These are phyloP conservation scores for Hydropsyche betteni DNA, from an alignment of 2,888 invertebrate species.

Conservation along the genomic window DNA sequence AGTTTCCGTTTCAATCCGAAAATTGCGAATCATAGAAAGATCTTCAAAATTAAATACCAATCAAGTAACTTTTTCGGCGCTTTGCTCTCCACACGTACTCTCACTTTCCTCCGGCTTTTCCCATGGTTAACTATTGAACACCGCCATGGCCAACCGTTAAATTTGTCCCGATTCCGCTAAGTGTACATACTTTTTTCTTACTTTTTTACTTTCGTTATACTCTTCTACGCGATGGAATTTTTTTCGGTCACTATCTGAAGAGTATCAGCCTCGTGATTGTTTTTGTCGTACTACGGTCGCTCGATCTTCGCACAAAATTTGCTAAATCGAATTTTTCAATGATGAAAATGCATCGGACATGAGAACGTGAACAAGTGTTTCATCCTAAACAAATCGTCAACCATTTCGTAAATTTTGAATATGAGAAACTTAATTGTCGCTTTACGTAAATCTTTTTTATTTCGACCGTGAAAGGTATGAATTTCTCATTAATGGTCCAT, in stretches of 20 bases:
- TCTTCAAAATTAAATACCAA: no score
- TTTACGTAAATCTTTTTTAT: no score
- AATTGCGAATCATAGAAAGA: no score
- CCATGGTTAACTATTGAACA: conserved; percentile 1
- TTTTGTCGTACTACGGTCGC: conserved; percentile 7
- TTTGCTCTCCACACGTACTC: conserved; percentile 8
- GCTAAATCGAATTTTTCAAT: no score
- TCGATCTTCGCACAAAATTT: neutral
- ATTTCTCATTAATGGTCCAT: no score
- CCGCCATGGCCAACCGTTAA: conserved; percentile 33
- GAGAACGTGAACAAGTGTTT: neutral
- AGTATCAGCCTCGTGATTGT: conserved; percentile 32
- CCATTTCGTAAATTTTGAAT: conserved; percentile 1
- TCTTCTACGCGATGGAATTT: conserved; percentile 25
- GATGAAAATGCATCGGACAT: no score
- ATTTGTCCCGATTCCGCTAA: conserved; percentile 24
- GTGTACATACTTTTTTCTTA: conserved; percentile 17
- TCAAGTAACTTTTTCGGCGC: neutral
- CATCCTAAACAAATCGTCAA: conserved; percentile 1
- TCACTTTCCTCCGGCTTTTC: conserved; percentile 21
- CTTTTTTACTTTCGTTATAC: neutral
- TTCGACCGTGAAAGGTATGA: no score
- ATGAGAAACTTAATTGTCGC: no score
- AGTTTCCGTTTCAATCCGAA: no score
- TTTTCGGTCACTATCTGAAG: neutral